Conservation (phyloP, 1,140 invertebrate species). For the Yoshiicerus persimilis region DNA sequence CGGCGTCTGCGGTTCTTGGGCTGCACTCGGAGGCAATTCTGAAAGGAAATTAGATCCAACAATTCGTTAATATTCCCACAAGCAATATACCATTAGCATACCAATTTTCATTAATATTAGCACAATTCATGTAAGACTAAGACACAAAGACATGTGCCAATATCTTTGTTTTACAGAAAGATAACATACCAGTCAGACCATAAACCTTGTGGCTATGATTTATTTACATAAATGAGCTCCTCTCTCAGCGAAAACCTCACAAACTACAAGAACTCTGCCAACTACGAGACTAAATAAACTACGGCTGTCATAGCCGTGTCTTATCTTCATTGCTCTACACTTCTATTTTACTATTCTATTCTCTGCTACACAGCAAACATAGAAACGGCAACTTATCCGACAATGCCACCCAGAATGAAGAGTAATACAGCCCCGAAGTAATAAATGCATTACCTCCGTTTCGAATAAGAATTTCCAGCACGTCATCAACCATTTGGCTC, state of each 20-base stretch:
- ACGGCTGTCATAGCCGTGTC: background rate
- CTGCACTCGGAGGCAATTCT: conserved; percentile 84
- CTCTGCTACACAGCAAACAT: background rate
- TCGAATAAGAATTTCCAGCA: conserved; percentile 91
- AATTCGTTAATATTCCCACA: background rate
- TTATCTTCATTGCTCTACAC: background rate
- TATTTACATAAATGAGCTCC: conserved; percentile 4
- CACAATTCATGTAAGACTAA: background rate
- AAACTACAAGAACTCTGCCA: background rate
- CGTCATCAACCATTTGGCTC: conserved; percentile 88
- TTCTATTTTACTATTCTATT: background rate
- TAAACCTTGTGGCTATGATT: conserved; percentile 2
- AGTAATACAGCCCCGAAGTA: background rate
- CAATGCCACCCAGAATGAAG: background rate
- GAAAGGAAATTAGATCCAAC: conserved; percentile 44
- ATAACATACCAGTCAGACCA: background rate
- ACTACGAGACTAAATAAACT: background rate
- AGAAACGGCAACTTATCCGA: background rate
- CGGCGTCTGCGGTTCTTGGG: conserved; percentile 73
- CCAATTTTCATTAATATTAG: background rate
- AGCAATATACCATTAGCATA: background rate
- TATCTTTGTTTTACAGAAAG: background rate
- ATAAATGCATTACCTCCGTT: conserved; percentile 65
- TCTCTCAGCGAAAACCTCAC: background rate
- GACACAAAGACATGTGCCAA: background rate